Evolutionary conservation across 2,888 invertebrate genomes (phyloP).

Genomic region (Plagodis dolabraria): DNA sequence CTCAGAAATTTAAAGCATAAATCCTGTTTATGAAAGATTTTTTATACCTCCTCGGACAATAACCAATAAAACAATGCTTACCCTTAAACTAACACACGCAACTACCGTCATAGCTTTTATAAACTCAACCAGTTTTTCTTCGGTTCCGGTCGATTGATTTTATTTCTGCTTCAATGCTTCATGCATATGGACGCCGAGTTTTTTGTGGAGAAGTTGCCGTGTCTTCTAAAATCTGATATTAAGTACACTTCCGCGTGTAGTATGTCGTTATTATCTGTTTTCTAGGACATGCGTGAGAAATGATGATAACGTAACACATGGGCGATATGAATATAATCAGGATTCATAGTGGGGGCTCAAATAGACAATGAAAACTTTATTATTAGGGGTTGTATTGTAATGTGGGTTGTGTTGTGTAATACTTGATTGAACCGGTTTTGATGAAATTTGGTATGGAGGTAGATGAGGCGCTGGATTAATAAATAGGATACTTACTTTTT

Average conservation of each 20-base stretch:
- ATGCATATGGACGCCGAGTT: conserved; percentile 18
- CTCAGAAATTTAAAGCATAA: too few species aligned
- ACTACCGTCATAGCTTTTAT: not conserved
- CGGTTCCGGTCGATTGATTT: conserved; percentile 16
- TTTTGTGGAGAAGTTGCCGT: conserved; percentile 12
- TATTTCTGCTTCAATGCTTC: conserved; percentile 14
- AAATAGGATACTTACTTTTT: too few species aligned
- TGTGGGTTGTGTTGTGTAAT: too few species aligned
- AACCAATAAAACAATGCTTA: too few species aligned
- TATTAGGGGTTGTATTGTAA: too few species aligned
- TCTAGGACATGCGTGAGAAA: conserved; percentile 22
- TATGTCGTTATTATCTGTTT: conserved; percentile 17
- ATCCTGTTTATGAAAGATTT: too few species aligned
- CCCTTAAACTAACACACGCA: too few species aligned
- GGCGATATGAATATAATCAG: conserved; percentile 5
- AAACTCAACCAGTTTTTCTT: not conserved
- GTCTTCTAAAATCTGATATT: conserved; percentile 17
- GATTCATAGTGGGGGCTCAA: not conserved
- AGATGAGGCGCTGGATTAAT: too few species aligned
- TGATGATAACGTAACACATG: conserved; percentile 5
- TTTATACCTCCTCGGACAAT: too few species aligned
- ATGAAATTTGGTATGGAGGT: too few species aligned
- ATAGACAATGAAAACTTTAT: not conserved
- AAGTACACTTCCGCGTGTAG: conserved; percentile 13
- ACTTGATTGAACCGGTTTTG: too few species aligned